Base-by-base conservation (phyloP, 2,888 invertebrate species). In the Boloria selene region DNA sequence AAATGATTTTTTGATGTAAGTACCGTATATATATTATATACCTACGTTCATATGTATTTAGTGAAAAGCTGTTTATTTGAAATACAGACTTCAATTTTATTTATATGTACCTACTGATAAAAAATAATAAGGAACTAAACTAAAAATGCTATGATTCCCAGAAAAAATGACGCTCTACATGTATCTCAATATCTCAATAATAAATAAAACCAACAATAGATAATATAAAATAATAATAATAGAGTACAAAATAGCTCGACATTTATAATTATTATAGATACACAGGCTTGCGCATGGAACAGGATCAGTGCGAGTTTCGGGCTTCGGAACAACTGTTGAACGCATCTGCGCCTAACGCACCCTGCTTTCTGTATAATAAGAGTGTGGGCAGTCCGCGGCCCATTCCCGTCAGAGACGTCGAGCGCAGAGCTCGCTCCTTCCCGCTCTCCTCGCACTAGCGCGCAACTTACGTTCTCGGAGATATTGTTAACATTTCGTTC, bases 261-360 rank as follows among this genome's bases (percentile, higher is more conserved):
- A 18, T 22, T 18, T 45, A 31, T 45, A 58, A 64, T 58, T 52
- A 17, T 4, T 49, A 31, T 16, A 47, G 49, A 31, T 59, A 50
- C 59, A 59, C 51, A 61, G 53, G 50, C 61, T 50, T 52, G 53
- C 13, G 18, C 59, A 54, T 51, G 52, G 50, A 52, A 60, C 54
- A 67, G 59, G 68, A 64, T 64, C 59, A 42, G 54, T 61, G 67
- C 18, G 64, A 56, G 70, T 67, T 75, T 74, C 71, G 72, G 78
- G 78, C 76, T 79, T 76, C 75, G 70, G 80, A 79, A 83, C 90
- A 89, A 89, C 89, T 90, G 88, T 88, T 88, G 88, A 85, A 74
- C 83, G 78, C 90, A 90, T 89, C 88, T 90, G 90, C 87, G 82
- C 81, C 71, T 69, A 70, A 58, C 76, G 74, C 74, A 77, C 75